phyloP scores from a whole-genome alignment of 2,797 vertebrate species.

The Hoplostethus mediterraneus region DNA sequence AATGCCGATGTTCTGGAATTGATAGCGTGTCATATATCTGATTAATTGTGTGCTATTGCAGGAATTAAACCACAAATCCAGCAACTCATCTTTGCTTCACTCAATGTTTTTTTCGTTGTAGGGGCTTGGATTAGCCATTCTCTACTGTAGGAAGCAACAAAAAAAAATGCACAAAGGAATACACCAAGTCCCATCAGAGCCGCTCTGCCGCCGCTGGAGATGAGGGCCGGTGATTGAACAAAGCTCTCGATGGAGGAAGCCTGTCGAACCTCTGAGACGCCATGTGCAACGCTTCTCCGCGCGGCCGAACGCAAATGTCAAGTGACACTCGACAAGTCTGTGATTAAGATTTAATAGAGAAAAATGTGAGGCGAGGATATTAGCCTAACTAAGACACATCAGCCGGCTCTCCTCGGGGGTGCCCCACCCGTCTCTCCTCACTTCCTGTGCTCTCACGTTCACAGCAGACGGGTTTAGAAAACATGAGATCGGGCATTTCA shows the following conservation, averaged over 20 bases:
- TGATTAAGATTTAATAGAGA: constrained; percentile 87
- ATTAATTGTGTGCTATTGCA: not conserved
- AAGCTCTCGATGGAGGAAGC: constrained; percentile 69
- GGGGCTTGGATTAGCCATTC: not conserved
- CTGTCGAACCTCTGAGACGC: constrained; percentile 57
- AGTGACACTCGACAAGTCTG: constrained; percentile 84
- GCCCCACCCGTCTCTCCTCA: constrained; percentile 32
- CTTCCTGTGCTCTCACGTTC: constrained; percentile 3
- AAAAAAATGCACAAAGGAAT: constrained; percentile 10
- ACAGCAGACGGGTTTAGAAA: not conserved
- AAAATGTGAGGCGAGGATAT: constrained; percentile 82
- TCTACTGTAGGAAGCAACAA: constrained; percentile 27
- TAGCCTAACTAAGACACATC: constrained; percentile 81
- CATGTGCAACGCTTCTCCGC: constrained; percentile 47
- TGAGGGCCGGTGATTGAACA: constrained; percentile 67
- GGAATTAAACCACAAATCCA: too few species aligned
- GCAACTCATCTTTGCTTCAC: not conserved
- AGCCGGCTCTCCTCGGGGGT: constrained; percentile 67
- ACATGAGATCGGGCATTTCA: not conserved
- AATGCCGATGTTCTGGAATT: too few species aligned
- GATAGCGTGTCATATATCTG: too few species aligned
- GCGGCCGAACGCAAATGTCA: constrained; percentile 84
- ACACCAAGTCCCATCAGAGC: constrained; percentile 40
- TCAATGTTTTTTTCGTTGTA: not conserved
- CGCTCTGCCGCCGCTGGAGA: constrained; percentile 54